Conservation (phyloP, 2,113 vertebrate genomes). For the Piprites chloris region DNA sequence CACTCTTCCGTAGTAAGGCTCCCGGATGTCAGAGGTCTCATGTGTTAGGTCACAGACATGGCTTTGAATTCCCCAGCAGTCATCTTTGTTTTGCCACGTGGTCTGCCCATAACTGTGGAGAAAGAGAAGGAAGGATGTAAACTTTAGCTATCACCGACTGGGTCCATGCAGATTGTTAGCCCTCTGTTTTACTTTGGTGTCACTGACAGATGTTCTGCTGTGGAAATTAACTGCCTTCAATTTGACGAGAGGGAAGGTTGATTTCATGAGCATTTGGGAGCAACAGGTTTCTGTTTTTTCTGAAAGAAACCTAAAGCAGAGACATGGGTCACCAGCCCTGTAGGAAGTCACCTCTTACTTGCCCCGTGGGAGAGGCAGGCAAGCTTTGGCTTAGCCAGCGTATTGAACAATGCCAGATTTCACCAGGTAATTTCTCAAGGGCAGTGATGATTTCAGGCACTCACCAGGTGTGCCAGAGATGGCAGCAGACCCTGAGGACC, state of each 20-base stretch:
- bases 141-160: background rate
- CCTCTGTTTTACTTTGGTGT: background rate
- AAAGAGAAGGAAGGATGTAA: background rate
- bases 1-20: constrained; percentile 69
- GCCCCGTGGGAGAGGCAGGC: rapidly evolving
- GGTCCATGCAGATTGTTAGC: background rate
- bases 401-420: rapidly evolving
- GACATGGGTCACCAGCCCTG: background rate
- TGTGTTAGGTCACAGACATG: constrained; percentile 69
- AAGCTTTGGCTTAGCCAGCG: background rate
- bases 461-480: background rate
- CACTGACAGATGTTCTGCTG: rapidly evolving
- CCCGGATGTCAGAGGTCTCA: constrained; percentile 61
- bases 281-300: background rate
- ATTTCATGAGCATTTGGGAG: background rate
- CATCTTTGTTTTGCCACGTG: constrained; percentile 60
- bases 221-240: background rate
- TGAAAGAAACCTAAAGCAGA: background rate
- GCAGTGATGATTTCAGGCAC: background rate
- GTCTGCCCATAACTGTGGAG: constrained; percentile 67
- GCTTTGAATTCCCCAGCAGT: constrained; percentile 66
- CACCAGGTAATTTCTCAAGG: background rate
- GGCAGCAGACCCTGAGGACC: background rate
- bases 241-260: background rate
- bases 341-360: background rate